Conservation (phyloP, 2,113 vertebrate species). For the Diadophis punctatus region DNA sequence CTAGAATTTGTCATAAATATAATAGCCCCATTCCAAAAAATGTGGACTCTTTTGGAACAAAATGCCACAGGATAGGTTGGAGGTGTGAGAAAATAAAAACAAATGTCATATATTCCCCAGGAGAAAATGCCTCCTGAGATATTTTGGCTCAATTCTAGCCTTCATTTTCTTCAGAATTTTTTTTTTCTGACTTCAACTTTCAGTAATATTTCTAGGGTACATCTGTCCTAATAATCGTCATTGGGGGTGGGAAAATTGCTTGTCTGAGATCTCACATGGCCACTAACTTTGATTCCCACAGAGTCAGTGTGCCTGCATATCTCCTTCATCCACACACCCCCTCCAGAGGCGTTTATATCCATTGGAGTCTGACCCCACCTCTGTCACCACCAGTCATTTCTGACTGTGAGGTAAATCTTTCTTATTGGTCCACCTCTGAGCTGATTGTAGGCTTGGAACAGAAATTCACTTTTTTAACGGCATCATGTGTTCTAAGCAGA, state of each 20-base stretch:
- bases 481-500: background rate
- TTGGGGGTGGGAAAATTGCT: background rate
- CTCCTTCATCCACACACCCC: background rate
- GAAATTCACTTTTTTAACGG: background rate
- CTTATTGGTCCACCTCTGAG: background rate
- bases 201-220: background rate
- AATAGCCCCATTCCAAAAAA: background rate
- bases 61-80: background rate
- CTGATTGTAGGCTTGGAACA: background rate
- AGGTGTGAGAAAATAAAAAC: background rate
- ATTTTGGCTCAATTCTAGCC: background rate
- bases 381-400: background rate
- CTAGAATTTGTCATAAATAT: background rate
- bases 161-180: background rate
- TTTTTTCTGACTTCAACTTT: background rate
- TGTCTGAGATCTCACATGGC: background rate
- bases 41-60: background rate
- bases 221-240: background rate
- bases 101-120: background rate
- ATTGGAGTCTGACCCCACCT: background rate
- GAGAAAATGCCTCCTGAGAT: background rate
- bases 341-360: background rate
- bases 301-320: background rate
- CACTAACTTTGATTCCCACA: background rate
- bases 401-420: background rate